Base-by-base conservation (phyloP, 1,140 invertebrate genomes). In the Dinoponera quadriceps region DNA sequence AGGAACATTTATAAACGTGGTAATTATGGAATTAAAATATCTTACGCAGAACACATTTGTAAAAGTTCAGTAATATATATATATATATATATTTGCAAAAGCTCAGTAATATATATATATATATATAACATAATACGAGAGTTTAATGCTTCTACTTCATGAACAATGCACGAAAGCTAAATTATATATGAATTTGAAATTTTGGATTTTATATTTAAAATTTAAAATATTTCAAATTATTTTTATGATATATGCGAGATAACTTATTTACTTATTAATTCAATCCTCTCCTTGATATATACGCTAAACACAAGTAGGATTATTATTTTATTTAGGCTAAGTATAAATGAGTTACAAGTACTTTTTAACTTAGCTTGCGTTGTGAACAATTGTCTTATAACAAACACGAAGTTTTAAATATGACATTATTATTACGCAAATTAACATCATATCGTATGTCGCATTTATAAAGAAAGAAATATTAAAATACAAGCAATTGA, bases 341-440 rank as follows among this genome's bases (percentile, higher is more conserved):
- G n/a, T 9, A 48, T 38, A 27, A 25, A 49, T 25, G 22, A 25
- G 27, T n/a, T 54, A 29, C 18, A 44, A 44, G n/a, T 5, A 55
- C 20, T 54, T 20, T 1, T 55, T 13, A 71, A 54, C 13, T 2
- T n/a, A 16, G 14, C 3, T 20, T 63, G 13, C 25, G 20, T 18
- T 44, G 14, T n/a, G 25, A 59, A 0, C 14, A 33, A 72, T 33
- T 29, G 18, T 13, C 22, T 63, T n/a, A 33, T 33, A 74, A 38
- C 2, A 73, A 0, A 44, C 57, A 33, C 18, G 49, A 14, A 48
- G 7, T 60, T 29, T 51, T 33, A 63, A 33, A n/a, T 27, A 18
- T 62, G 20, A 74, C 60, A 74, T 27, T 48, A 60, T 29, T 13
- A 63, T 33, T 20, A n/a, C n/a, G n/a, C n/a, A 20, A n/a, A 27